These are phyloP conservation scores for Periphyllus acericola DNA, from an alignment of 2,888 invertebrate species.

Conservation along the genomic window DNA sequence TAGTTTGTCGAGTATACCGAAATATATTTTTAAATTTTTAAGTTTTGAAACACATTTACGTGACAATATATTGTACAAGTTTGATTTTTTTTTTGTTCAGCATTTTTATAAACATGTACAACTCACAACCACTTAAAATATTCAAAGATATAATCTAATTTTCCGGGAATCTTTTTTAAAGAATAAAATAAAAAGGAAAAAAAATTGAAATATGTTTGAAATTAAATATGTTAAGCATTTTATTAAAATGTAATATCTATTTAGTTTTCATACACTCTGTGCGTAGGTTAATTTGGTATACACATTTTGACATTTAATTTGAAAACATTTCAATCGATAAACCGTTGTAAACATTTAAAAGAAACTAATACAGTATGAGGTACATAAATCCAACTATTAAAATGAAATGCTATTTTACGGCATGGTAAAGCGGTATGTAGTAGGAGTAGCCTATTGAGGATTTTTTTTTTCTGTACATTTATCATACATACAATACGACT, in stretches of 20 bases:
- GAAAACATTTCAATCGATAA: neutral
- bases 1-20: neutral
- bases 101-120: slow-evolving; percentile 6
- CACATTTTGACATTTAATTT: neutral
- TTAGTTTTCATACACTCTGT: neutral
- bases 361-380: too few species aligned
- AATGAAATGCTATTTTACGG: neutral
- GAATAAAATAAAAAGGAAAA: neutral
- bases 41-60: neutral
- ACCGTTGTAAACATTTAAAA: neutral
- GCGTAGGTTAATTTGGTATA: neutral
- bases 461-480: too few species aligned
- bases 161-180: neutral
- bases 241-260: neutral
- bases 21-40: neutral
- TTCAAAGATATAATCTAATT: slow-evolving; percentile 4
- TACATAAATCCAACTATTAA: too few species aligned
- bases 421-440: neutral
- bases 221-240: neutral
- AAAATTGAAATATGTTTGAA: neutral
- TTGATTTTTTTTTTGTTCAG: slow-evolving; percentile 22
- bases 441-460: too few species aligned
- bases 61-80: neutral
- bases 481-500: too few species aligned
- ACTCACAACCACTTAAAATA: neutral